phyloP scores from a whole-genome alignment of 2,888 invertebrate genomes.

The Rotaria magnacalcarata region DNA sequence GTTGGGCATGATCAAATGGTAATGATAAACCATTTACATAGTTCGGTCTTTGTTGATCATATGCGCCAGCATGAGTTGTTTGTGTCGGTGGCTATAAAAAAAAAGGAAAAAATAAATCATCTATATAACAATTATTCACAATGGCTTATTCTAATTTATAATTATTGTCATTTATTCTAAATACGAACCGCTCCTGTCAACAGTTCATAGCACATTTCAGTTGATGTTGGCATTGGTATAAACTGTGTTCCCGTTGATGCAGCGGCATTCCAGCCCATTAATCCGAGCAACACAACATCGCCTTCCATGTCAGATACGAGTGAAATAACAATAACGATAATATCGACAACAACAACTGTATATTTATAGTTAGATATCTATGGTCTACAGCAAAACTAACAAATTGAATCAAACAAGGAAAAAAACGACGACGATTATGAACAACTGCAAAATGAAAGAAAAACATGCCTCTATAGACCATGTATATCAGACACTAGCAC shows the following conservation, averaged over 20 bases:
- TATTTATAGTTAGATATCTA: slow-evolving; percentile 18
- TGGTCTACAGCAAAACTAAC: background rate
- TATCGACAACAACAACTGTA: background rate
- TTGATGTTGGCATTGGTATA: slow-evolving; percentile 18
- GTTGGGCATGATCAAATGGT: background rate
- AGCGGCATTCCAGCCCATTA: slow-evolving; percentile 33
- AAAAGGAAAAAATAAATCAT: background rate
- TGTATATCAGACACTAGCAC: background rate
- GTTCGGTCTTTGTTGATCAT: background rate
- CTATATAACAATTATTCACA: background rate
- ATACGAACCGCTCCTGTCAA: slow-evolving; percentile 29
- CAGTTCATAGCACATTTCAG: slow-evolving; percentile 13
- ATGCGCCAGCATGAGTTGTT: background rate
- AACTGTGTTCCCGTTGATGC: slow-evolving; percentile 6
- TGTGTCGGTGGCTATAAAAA: background rate
- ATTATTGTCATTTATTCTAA: background rate
- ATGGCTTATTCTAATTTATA: background rate
- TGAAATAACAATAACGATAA: slow-evolving; percentile 2
- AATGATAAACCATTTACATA: background rate
- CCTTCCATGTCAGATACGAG: slow-evolving; percentile 1
- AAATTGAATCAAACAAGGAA: background rate
- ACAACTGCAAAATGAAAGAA: background rate
- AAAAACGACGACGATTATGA: background rate
- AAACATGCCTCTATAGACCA: background rate
- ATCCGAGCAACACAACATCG: slow-evolving; percentile 34